phyloP scores from a whole-genome alignment of 1,140 invertebrate species.

The Psix sp. region DNA sequence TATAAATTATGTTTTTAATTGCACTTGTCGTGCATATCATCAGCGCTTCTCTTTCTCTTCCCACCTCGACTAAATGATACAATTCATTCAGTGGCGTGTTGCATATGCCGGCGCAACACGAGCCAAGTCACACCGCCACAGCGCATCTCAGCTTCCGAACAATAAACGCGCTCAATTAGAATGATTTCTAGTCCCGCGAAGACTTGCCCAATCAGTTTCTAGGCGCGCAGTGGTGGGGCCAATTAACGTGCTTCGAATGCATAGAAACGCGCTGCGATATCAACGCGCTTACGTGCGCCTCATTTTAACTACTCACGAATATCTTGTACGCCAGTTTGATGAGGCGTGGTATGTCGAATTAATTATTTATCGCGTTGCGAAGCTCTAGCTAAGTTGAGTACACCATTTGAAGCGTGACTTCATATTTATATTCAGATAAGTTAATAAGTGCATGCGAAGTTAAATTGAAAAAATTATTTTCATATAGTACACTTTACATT shows the following conservation, averaged over 20 bases:
- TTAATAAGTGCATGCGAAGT: too few species aligned
- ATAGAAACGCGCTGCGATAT: constrained; percentile 49
- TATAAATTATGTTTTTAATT: constrained; percentile 38
- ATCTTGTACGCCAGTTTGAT: constrained; percentile 5
- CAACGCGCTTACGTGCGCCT: constrained; percentile 35
- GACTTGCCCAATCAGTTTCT: constrained; percentile 53
- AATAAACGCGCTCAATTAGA: constrained; percentile 54
- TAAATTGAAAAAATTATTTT: too few species aligned
- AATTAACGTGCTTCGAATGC: constrained; percentile 52
- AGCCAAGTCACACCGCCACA: constrained; percentile 22
- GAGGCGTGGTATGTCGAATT: constrained; percentile 13
- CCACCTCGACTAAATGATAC: constrained; percentile 30
- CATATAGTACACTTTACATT: too few species aligned
- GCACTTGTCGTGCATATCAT: not conserved
- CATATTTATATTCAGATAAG: too few species aligned
- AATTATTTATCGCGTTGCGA: constrained; percentile 33
- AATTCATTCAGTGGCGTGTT: constrained; percentile 43
- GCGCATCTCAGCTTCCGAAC: constrained; percentile 53
- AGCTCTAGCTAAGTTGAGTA: constrained; percentile 4
- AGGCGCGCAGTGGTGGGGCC: constrained; percentile 30
- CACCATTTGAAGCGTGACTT: not conserved
- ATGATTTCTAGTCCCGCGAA: constrained; percentile 41
- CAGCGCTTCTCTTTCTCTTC: constrained; percentile 1
- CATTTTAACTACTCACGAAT: constrained; percentile 44
- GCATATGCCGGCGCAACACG: constrained; percentile 36